Base-by-base conservation (phyloP, 2,888 invertebrate genomes). In the Pachliopta kotzebuea region DNA sequence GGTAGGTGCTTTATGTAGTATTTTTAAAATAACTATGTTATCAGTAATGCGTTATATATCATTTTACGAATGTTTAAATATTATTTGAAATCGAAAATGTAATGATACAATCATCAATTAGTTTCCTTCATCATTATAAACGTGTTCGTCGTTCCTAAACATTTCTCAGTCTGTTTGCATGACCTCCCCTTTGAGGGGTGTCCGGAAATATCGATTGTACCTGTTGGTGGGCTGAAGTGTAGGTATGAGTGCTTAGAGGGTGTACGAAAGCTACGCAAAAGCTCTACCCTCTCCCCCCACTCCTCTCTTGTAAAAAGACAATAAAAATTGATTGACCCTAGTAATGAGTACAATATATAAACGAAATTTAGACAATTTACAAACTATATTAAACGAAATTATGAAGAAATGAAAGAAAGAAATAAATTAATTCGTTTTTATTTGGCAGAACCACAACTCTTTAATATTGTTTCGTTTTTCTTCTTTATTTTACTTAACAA, bases 161-260 rank as follows among this genome's bases (percentile, higher is more conserved):
- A 76, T 83, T 82, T 73, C 69, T 72, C 68, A 69, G 73, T 79
- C 82, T 80, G 74, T 78, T 75, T 76, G 69, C 72, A 65, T 69
- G 71, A 62, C 70, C 71, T 71, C 74, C 74, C 77, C 76, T 72
- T 69, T 71, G 70, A 69, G 74, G 71, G 69, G 63, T 69, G 71
- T 73, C 74, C 76, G 78, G 81, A 77, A 80, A 80, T 85, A 86
- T 86, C 74, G 85, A 85, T 85, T 84, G 81, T 82, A 72, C 71
- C 72, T 71, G 68, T 69, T 69, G 67, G 61, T 59, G 68, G 62
- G 61, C 49, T 65, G 61, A 68, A 67, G 66, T 67, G 69, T 69
- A 68, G 82, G 81, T 81, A 82, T 80, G 82, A 80, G 79, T 81
- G 72, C 72, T 72, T 72, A 69, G 69, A 70, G 68, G 68, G 65